A percentile compares a stretch with the other conserved stretches of the same genome.
Conservation (phyloP, 2,797 vertebrate species). For the Natrix natrix region DNA sequence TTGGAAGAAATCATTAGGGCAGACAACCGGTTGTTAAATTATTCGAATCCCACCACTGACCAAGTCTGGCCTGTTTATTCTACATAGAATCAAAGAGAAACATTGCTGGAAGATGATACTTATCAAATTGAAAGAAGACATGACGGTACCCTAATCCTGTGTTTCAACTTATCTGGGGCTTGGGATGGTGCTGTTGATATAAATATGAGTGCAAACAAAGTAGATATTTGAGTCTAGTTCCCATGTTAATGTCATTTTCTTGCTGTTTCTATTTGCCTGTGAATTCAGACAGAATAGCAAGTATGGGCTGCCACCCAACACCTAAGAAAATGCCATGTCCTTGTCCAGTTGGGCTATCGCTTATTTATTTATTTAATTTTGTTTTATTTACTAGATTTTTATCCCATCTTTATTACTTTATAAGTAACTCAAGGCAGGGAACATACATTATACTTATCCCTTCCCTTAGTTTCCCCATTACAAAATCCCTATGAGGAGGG, state of each 20-base stretch:
- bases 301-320: background rate
- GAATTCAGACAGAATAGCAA: background rate
- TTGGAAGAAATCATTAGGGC: too few relatives aligned
- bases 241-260: background rate
- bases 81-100: background rate
- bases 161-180: background rate
- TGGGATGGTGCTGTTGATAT: background rate
- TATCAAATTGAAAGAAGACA: background rate
- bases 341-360: background rate
- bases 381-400: background rate
- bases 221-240: background rate
- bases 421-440: background rate
- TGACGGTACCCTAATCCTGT: background rate
- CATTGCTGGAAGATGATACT: background rate
- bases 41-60: background rate
- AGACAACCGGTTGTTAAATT: too few relatives aligned
- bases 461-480: background rate
- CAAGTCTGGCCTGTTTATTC: background rate
- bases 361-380: background rate
- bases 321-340: background rate
- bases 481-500: background rate
- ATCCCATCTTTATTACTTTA: background rate
- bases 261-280: background rate
- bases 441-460: background rate
- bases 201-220: background rate